Evolutionary conservation across 2,888 invertebrate species (phyloP), one percentile per base, ranked within the genome.

Genomic region (Cerastis rubricosa): DNA sequence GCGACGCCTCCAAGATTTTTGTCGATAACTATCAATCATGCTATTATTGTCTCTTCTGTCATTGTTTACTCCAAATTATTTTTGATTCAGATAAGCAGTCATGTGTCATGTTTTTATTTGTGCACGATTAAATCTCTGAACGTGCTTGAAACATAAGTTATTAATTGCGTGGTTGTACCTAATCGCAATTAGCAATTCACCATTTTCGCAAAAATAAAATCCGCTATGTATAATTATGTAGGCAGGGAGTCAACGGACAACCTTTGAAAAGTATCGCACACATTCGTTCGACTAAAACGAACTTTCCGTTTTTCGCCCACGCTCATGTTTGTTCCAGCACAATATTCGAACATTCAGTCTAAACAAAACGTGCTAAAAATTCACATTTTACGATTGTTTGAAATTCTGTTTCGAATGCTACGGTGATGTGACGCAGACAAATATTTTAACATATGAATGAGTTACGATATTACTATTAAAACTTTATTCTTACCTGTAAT

Each of bases 341-440:
- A 64, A 59, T 51, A 72, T 70, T 64, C 59, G 64, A 76, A 70
- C 64, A 78, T 79, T 71, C 71, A 80, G 79, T 84, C 80, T 68
- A 84, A 88, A 87, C 82, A 86, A 87, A 87, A 78, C 65, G 74
- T 76, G 83, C 84, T 89, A 87, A 90, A 91, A 92, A 92, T 84
- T 89, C 85, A 51, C 85, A 86, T 89, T 91, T 90, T 89, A 89
- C 84, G 89, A 89, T 86, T 88, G 87, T 87, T 81, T 72, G 79
- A 84, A 80, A 83, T 84, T 78, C 83, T 88, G 75, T 84, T 81
- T 78, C 47, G 81, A 85, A 87, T 85, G 83, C 70, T 81, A 83
- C 66, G 81, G 80, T 86, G 78, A 84, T 85, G 85, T 88, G 88
- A 88, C 88, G 86, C 78, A 87, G 76, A 86, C 76, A 78, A 74